Base-by-base conservation (phyloP, 1,140 invertebrate species). In the Eciton burchellii region DNA sequence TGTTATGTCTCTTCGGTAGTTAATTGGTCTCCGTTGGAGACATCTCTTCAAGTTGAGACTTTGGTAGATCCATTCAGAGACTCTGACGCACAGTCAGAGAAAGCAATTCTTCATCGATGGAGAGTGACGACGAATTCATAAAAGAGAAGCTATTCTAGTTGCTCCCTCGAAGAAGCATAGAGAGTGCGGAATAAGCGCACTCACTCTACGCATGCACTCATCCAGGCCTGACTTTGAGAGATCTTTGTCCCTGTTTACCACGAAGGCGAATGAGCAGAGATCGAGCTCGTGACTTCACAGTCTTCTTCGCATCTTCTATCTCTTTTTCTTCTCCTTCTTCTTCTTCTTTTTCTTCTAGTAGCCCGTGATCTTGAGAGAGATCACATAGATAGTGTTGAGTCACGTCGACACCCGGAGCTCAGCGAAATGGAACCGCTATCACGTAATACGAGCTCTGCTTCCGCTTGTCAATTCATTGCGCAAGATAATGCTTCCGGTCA, bases 371-470 rank as follows among this genome's bases (percentile, higher is more conserved):
- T 1, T 24, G 12, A 49, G 47, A 49, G 9, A 52, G 54, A 35
- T 6, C 29, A 54, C 1, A 26, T 71, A 57, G 35, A 12, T 8
- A 5, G 65, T 66, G 35, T 81, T 72, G n/a, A 76, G 43, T 19
- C 3, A 8, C 54, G 47, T 59, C 63, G 52, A 57, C n/a, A 73
- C 24, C 66, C 82, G 52, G 62, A 91, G 84, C 71, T 90, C 77
- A 87, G 60, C 82, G 62, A 89, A 89, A 90, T 88, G 89, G 88
- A 89, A 87, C 88, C 57, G 45, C 47, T 19, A 82, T n/a, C 43
- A 86, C 24, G 59, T 89, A 89, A 91, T 82, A 90, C 65, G 21
- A 91, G 89, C 91, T 91, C 66, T 81, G 92, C 92, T 92, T 93
- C 70, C 68, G 91, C 92, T 91, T 91, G 56, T 77, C 16, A 3